Evolutionary conservation across 1,140 invertebrate species (phyloP), one percentile per base, ranked within the genome.

Genomic region (Caerostris extrusa): DNA sequence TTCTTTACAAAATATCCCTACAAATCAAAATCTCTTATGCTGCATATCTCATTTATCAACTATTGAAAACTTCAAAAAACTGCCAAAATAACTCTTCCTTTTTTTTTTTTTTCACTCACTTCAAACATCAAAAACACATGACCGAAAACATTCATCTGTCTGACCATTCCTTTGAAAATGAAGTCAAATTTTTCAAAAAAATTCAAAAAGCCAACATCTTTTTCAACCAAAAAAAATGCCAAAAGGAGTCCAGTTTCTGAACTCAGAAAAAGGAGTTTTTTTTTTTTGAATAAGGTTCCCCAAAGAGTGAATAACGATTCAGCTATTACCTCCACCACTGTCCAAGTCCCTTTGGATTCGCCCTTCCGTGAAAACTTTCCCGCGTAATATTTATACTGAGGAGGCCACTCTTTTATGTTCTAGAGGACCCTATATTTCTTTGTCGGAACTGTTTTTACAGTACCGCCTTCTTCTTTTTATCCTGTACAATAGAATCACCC

Each of bases 271-370:
- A 61, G 7, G 14, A 19, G 50, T 34, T 34, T 34, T 34, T 34
- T 34, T 34, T 34, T 71, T 19, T 19, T 50, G 90, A 91, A 81
- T 82, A 91, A 34, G 34, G 50, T 19, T 50, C 58, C 58, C 34
- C 61, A 60, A 53, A n/a, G 56, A 91, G 90, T 91, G 90, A 91
- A 82, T 91, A 91, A 91, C 57, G 77, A 77, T 19, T 88, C 60
- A 12, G 60, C 61, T 14, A 77, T 77, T 77, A 77, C 71, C 71
- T 17, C 10, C 19, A 14, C 34, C 10, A 77, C 71, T 77, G 71
- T 77, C 71, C 71, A 34, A 67, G 7, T 67, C 61, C n/a, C 61
- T 67, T 67, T 67, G 61, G 34, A 50, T 34, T 50, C 71, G 71
- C 53, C 71, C 71, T 77, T 77, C 71, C 71, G 34, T 77, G 34